phyloP scores from a whole-genome alignment of 2,888 invertebrate species.

The Cantharis rufa region DNA sequence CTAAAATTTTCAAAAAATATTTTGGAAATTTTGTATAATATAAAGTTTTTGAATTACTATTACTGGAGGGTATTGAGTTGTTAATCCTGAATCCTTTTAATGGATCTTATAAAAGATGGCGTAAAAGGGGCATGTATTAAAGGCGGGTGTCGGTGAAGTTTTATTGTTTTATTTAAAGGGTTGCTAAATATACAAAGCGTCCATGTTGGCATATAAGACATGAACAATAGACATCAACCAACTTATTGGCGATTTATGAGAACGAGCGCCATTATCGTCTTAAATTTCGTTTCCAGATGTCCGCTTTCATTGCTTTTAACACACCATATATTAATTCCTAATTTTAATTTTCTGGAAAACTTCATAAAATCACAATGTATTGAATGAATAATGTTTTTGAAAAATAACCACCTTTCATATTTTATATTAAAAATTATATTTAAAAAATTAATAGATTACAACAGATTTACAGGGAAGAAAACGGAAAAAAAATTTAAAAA shows the following conservation, averaged over 20 bases:
- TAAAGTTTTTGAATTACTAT: background rate
- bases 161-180: slow-evolving; percentile 38
- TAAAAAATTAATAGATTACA: background rate
- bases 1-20: background rate
- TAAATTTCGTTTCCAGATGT: slow-evolving; percentile 38
- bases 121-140: slow-evolving; percentile 40
- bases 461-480: background rate
- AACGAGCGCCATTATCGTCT: slow-evolving; percentile 34
- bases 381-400: background rate
- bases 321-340: background rate
- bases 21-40: background rate
- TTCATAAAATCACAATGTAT: background rate
- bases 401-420: background rate
- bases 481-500: no score
- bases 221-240: slow-evolving; percentile 30
- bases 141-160: slow-evolving; percentile 36
- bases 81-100: slow-evolving; percentile 32
- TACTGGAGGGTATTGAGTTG: background rate
- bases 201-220: slow-evolving; percentile 33
- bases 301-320: slow-evolving; percentile 20
- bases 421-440: background rate
- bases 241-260: slow-evolving; percentile 37
- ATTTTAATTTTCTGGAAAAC: background rate
- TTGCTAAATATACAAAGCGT: slow-evolving; percentile 28
- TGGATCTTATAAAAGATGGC: slow-evolving; percentile 38